Evolutionary conservation across 2,888 invertebrate species (phyloP), one percentile per base, ranked within the genome.

Genomic region (Mesoligia furuncula): DNA sequence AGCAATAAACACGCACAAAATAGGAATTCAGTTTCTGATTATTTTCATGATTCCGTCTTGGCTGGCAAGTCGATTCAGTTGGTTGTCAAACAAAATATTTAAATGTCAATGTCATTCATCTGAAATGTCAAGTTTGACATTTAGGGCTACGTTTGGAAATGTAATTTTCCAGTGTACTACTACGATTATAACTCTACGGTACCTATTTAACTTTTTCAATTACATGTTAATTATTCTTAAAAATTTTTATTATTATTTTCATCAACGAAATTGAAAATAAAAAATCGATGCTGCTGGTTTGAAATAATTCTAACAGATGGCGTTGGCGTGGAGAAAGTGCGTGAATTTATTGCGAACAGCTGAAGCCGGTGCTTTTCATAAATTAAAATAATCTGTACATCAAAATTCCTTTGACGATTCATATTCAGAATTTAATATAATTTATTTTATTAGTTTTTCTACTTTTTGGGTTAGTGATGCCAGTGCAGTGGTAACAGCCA

Each of bases 221-320:
- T 24, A n/a, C 24, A 3, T 6, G 4, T 3, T 8, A 0, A 3
- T 20, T 42, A 42, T 24, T 4, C 7, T 20, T 5, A 5, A 1
- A 7, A 31, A 15, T n/a, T 4, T 0, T 48, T 48, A 11, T 7
- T 11, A 57, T 39, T 20, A 74, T 36, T 42, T 42, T 45, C 11
- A 36, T 27, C 15, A n/a, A 27, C 5, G 2, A n/a, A 6, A 1
- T 39, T 0, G 1, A 3, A 13, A 48, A n/a, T 20, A n/a, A 45
- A 13, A 51, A n/a, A 17, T 17, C 0, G 0, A 36, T 48, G 15
- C 1, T 39, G 65, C 13, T 76, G 9, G 62, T 82, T 82, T 36
- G 0, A 51, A 27, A 48, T 24, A 24, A 31, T 62, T 61, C 27
- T n/a, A 45, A 62, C 31, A 85, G 85, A 86, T 85, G 85, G 80